Evolutionary conservation across 2,113 vertebrate genomes (phyloP).

Genomic region (Xiphophorus couchianus): DNA sequence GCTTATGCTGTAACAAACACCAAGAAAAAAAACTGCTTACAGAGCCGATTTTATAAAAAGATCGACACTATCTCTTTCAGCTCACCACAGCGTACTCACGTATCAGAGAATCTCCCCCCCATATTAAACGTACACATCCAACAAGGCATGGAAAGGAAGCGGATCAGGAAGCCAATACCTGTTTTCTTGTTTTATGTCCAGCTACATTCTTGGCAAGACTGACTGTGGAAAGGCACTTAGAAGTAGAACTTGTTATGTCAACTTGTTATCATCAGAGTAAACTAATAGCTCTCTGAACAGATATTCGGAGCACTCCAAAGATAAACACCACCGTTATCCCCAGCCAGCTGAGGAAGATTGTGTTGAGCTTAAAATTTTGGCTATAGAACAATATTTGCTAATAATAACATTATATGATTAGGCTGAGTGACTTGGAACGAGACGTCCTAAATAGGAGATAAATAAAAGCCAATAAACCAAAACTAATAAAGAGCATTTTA

Average conservation of each 20-base stretch:
- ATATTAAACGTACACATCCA: not conserved
- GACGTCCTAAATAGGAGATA: too few relatives aligned
- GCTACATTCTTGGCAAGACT: conserved; percentile 23
- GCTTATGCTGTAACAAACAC: conserved; percentile 56
- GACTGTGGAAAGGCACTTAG: conserved; percentile 1
- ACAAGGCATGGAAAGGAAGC: conserved; percentile 15
- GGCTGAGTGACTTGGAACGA: too few relatives aligned
- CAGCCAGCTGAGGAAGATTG: not conserved
- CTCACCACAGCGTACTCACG: conserved; percentile 3
- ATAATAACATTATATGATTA: too few relatives aligned
- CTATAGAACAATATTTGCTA: not conserved
- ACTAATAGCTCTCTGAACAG: not conserved
- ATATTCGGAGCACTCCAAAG: not conserved
- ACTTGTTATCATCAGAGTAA: conserved; percentile 46
- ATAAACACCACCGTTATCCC: not conserved
- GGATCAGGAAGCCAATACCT: not conserved
- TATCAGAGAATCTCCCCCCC: conserved; percentile 1
- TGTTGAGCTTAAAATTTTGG: not conserved
- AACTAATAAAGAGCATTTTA: not conserved
- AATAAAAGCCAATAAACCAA: not conserved
- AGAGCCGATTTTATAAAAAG: conserved; percentile 79
- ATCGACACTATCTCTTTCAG: conserved; percentile 38
- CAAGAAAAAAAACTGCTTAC: conserved; percentile 58
- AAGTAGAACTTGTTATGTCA: conserved; percentile 49
- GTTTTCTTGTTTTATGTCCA: conserved; percentile 44